phyloP scores from a whole-genome alignment of 2,797 vertebrate genomes.

The Hyperoplus lanceolatus region DNA sequence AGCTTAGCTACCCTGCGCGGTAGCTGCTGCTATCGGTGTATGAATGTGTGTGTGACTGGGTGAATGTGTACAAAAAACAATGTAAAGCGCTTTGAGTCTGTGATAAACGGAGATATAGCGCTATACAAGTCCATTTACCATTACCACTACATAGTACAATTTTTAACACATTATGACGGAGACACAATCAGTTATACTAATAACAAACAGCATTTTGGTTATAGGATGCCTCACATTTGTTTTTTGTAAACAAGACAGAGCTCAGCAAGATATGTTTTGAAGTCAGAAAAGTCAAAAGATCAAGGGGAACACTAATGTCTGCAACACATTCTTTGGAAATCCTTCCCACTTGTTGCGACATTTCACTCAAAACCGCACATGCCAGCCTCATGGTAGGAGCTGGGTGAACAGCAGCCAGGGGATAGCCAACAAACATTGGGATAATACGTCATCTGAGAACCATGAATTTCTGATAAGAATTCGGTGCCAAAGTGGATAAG shows the following conservation, averaged over 20 bases:
- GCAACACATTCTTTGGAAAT: background rate
- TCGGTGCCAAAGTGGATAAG: background rate
- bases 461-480: background rate
- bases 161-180: background rate
- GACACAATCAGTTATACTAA: background rate
- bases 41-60: too few species aligned
- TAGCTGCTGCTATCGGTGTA: too few species aligned
- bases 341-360: background rate
- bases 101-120: too few species aligned
- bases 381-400: background rate
- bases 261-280: background rate
- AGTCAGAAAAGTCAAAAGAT: background rate
- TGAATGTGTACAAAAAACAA: too few species aligned
- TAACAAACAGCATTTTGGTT: background rate
- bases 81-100: too few species aligned
- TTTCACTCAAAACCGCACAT: background rate
- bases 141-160: too few species aligned
- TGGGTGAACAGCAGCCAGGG: background rate
- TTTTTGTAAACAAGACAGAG: background rate
- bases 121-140: too few species aligned
- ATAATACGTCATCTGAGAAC: background rate
- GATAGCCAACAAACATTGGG: background rate
- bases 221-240: background rate
- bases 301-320: background rate
- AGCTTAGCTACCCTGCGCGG: too few species aligned